Percentiles rank a stretch among this genome's conserved stretches.
These are phyloP conservation scores for Phaenicophaeus curvirostris DNA, from an alignment of 2,797 vertebrate species.

Conservation along the genomic window DNA sequence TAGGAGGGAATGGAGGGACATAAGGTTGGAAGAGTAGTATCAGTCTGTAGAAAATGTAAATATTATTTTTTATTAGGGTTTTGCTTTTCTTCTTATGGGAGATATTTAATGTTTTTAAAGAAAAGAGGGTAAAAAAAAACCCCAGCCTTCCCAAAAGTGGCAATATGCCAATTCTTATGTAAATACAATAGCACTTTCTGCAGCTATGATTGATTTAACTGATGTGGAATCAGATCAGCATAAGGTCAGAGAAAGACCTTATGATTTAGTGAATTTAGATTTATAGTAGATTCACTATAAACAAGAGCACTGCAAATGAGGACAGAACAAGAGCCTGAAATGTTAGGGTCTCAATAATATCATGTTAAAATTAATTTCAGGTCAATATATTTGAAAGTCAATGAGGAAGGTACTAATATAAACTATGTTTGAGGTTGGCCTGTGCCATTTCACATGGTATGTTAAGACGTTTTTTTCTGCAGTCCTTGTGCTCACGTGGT, in stretches of 20 bases:
- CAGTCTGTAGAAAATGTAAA: not conserved
- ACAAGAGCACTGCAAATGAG: not conserved
- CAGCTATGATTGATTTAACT: not conserved
- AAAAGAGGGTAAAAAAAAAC: not conserved
- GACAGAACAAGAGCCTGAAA: not conserved
- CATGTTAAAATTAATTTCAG: not conserved
- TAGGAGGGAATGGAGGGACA: not conserved
- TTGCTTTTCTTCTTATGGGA: not conserved
- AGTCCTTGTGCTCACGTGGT: not conserved
- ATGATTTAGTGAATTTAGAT: not conserved
- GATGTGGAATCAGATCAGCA: not conserved
- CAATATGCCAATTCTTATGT: not conserved
- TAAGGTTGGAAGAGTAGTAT: not conserved
- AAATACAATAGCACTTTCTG: not conserved
- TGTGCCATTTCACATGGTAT: not conserved
- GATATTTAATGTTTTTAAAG: not conserved
- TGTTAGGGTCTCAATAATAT: not conserved
- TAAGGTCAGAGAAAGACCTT: not conserved
- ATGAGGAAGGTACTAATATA: not conserved
- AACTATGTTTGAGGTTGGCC: not conserved
- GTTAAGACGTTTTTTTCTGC: not conserved
- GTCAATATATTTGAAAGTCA: not conserved
- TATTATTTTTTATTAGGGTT: too few relatives aligned
- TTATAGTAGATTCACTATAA: not conserved
- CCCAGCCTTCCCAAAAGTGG: rapidly evolving